These are phyloP conservation scores for Pyralis farinalis DNA, from an alignment of 2,888 invertebrate species.

Conservation along the genomic window DNA sequence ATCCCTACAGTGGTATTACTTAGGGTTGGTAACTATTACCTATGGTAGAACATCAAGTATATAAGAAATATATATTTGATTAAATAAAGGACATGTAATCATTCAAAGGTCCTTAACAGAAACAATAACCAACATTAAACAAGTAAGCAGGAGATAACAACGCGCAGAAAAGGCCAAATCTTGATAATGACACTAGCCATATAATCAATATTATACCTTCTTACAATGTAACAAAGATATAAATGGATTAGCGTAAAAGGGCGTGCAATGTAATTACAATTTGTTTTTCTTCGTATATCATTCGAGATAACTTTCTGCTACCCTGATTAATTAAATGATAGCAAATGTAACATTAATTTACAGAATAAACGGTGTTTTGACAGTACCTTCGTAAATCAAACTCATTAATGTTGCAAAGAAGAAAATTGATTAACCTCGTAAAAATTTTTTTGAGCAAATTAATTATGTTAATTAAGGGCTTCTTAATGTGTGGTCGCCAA, in stretches of 20 bases:
- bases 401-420: slow-evolving; percentile 27
- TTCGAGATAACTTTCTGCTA: slow-evolving; percentile 44
- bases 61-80: no score
- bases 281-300: slow-evolving; percentile 47
- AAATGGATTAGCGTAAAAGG: slow-evolving; percentile 14
- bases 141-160: slow-evolving; percentile 36
- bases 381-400: slow-evolving; percentile 30
- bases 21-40: no score
- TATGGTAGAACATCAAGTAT: no score
- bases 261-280: slow-evolving; percentile 43
- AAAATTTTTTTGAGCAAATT: slow-evolving; percentile 5
- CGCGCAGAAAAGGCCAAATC: slow-evolving; percentile 43
- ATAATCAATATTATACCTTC: slow-evolving; percentile 19
- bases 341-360: slow-evolving; percentile 44
- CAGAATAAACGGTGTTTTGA: slow-evolving; percentile 39
- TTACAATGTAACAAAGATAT: slow-evolving; percentile 15
- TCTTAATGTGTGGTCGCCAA: slow-evolving; percentile 1
- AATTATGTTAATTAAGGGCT: slow-evolving; percentile 7
- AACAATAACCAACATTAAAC: slow-evolving; percentile 47
- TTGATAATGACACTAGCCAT: slow-evolving; percentile 28
- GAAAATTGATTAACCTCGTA: slow-evolving; percentile 16
- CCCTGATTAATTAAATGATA: slow-evolving; percentile 65
- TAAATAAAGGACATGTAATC: neutral
- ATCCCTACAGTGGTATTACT: no score
- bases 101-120: slow-evolving; percentile 37